Conservation (phyloP, 2,888 invertebrate species). For the Julus scandinavius region DNA sequence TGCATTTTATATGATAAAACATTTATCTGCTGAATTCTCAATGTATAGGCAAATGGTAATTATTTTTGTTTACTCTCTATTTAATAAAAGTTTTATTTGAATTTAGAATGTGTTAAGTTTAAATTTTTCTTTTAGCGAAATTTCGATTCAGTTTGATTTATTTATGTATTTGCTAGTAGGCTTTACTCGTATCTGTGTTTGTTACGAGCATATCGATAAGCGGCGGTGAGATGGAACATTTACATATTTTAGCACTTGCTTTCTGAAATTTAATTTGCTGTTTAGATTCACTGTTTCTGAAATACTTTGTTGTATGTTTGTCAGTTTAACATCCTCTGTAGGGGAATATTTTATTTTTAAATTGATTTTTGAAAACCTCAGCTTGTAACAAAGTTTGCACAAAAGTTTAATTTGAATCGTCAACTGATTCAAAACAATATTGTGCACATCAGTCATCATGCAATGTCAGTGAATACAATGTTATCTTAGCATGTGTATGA, state of each 20-base stretch:
- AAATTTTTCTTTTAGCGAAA: not conserved
- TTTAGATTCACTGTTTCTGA: not conserved
- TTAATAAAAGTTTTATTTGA: constrained; percentile 33
- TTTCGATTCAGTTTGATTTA: not conserved
- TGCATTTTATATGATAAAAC: no score
- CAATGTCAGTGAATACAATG: no score
- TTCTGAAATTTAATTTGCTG: not conserved
- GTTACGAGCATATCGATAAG: not conserved
- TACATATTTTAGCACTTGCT: not conserved
- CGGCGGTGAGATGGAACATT: not conserved
- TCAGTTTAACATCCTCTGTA: no score
- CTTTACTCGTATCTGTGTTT: constrained; percentile 5
- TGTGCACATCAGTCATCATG: no score
- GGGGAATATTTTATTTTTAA: no score
- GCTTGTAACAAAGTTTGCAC: no score
- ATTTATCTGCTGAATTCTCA: no score
- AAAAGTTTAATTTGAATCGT: no score
- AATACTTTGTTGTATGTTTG: no score
- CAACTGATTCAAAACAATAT: no score
- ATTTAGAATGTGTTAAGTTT: not conserved
- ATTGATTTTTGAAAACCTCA: no score
- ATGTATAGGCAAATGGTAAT: not conserved
- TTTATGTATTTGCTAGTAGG: not conserved
- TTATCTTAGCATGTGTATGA: no score
- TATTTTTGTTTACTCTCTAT: not conserved